Percentiles rank a stretch among this genome's conserved stretches.
Conservation (phyloP, 2,113 vertebrate species). For the Lepus americanus region DNA sequence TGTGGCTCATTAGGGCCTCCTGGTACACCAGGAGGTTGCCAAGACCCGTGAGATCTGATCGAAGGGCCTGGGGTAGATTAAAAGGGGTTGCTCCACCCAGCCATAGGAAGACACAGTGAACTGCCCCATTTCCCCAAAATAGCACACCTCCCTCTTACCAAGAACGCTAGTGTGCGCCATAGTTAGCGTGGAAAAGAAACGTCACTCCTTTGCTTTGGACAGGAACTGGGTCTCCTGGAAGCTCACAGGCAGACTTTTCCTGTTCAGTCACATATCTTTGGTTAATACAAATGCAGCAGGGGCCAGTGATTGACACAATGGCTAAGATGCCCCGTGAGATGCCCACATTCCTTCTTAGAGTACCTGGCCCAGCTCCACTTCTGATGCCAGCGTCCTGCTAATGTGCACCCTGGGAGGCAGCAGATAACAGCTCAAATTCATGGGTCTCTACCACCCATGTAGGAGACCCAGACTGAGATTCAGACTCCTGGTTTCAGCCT, state of each 20-base stretch:
- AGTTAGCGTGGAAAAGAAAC: neutral
- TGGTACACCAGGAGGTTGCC: neutral
- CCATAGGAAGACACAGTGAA: neutral
- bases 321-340: too few species aligned
- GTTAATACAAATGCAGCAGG: neutral
- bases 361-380: too few species aligned
- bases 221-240: neutral
- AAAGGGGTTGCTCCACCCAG: neutral
- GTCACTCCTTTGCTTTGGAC: neutral
- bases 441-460: too few species aligned
- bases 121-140: neutral
- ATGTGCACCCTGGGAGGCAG: too few species aligned
- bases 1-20: neutral
- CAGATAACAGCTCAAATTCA: too few species aligned
- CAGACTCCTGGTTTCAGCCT: too few species aligned
- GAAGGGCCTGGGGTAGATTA: neutral
- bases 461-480: too few species aligned
- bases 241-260: neutral
- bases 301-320: too few species aligned
- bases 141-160: neutral
- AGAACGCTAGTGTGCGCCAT: neutral
- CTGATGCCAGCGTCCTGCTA: too few species aligned
- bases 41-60: conserved; percentile 10
- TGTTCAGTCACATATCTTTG: neutral
- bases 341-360: too few species aligned